Evolutionary conservation across 2,113 vertebrate genomes (phyloP).

Genomic region (Oenanthe oenanthe): DNA sequence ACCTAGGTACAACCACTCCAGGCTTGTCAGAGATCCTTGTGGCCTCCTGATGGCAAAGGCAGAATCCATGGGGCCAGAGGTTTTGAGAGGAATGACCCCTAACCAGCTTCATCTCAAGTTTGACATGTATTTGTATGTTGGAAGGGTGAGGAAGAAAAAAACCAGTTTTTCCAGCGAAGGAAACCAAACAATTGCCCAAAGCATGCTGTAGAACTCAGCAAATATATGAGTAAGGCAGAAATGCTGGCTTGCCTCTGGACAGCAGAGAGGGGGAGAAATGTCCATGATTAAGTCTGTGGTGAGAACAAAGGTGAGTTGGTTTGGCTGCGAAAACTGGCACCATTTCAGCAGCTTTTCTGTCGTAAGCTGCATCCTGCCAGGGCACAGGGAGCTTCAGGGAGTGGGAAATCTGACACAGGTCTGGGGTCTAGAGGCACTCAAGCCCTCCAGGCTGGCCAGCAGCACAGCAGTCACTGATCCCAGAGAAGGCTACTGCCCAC

Average conservation of each 20-base stretch:
- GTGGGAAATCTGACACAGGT: neutral
- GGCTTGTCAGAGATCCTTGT: neutral
- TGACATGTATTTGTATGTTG: neutral
- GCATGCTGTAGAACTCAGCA: neutral
- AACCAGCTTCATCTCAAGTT: fast-evolving
- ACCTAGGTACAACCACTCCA: neutral
- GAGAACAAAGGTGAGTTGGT: conserved; percentile 52
- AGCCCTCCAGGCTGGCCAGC: neutral
- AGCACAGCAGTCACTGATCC: neutral
- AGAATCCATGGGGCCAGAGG: neutral
- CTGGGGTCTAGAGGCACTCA: neutral
- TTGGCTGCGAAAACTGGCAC: neutral
- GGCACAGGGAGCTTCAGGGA: neutral
- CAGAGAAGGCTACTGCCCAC: neutral
- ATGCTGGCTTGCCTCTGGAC: neutral
- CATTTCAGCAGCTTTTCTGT: neutral
- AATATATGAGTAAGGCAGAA: neutral
- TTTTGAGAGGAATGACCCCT: neutral
- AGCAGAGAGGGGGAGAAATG: neutral
- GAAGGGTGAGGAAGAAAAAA: neutral
- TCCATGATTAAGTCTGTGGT: neutral
- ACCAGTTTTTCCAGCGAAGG: neutral
- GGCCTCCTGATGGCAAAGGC: neutral
- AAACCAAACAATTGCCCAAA: neutral
- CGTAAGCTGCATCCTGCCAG: neutral